These are phyloP conservation scores for Phymanthus crucifer DNA, from an alignment of 92 coral and sea anemone genomes.

Conservation along the genomic window DNA sequence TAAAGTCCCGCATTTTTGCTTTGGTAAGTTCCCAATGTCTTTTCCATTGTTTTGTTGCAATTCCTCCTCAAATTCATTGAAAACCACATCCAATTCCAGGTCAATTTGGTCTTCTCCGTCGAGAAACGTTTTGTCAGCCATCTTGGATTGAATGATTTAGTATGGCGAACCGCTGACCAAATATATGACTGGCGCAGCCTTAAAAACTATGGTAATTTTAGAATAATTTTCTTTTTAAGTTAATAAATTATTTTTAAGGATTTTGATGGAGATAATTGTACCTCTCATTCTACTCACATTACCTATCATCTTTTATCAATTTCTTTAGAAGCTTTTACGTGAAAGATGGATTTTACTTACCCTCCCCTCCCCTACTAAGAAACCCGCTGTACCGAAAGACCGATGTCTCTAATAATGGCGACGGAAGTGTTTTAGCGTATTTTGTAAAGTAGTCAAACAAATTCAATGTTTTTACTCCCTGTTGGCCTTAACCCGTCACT, in stretches of 20 bases:
- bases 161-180: conserved; percentile 10
- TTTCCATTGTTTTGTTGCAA: not conserved
- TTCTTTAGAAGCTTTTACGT: not conserved
- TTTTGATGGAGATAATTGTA: not conserved
- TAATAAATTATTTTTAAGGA: too few relatives aligned
- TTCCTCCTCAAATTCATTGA: conserved; percentile 86
- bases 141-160: conserved; percentile 28
- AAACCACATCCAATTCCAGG: conserved; percentile 65
- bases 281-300: not conserved
- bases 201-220: not conserved
- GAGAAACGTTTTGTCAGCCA: conserved; percentile 52
- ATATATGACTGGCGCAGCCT: conserved; percentile 1
- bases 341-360: too few relatives aligned
- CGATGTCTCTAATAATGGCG: not conserved
- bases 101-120: conserved; percentile 49
- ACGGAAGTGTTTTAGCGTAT: not conserved
- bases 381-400: conserved; percentile 1
- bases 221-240: not conserved
- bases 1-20: not conserved
- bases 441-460: not conserved
- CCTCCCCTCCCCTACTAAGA: not conserved
- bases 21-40: not conserved
- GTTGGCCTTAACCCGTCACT: not conserved
- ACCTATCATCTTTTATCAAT: too few relatives aligned
- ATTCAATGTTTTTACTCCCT: not conserved